These are phyloP conservation scores for Zele albiditarsus DNA, from an alignment of 2,888 invertebrate genomes.

Conservation along the genomic window DNA sequence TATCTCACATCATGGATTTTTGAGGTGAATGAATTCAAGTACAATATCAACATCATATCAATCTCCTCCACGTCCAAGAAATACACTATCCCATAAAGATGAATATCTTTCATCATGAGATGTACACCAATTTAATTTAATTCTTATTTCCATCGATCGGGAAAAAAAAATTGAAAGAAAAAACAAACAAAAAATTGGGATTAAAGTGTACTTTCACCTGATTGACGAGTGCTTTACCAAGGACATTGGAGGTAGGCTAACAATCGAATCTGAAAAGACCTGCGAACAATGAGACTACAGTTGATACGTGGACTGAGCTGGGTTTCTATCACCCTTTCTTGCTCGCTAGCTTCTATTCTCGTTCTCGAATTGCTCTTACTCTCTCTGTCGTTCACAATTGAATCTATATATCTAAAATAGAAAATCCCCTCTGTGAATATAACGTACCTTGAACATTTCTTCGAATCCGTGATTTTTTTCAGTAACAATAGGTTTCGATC, in stretches of 20 bases:
- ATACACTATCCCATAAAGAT: too few relatives aligned
- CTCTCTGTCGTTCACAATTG: not conserved
- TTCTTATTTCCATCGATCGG: not conserved
- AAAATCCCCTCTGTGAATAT: slow-evolving; percentile 18
- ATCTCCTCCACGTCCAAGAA: not conserved
- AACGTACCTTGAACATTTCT: slow-evolving; percentile 34
- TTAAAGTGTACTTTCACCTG: not conserved
- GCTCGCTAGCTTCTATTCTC: not conserved
- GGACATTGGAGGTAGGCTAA: not conserved
- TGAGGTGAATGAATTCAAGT: too few relatives aligned
- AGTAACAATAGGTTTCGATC: slow-evolving; percentile 48
- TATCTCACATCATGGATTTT: too few relatives aligned
- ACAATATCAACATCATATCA: too few relatives aligned
- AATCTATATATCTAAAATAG: slow-evolving; percentile 1
- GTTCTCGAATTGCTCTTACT: not conserved
- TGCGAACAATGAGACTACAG: slow-evolving; percentile 20
- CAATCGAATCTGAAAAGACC: not conserved
- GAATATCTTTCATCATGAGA: not conserved
- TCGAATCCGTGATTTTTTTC: slow-evolving; percentile 26
- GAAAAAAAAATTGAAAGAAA: not conserved
- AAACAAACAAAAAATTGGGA: not conserved
- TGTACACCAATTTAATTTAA: not conserved
- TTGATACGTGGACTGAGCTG: slow-evolving; percentile 28
- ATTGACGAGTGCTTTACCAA: not conserved
- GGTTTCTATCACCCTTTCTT: slow-evolving; percentile 28